Percentiles rank a stretch among this genome's conserved stretches.
Evolutionary conservation across 2,113 vertebrate species (phyloP).

Genomic region (Vicugna pacos): DNA sequence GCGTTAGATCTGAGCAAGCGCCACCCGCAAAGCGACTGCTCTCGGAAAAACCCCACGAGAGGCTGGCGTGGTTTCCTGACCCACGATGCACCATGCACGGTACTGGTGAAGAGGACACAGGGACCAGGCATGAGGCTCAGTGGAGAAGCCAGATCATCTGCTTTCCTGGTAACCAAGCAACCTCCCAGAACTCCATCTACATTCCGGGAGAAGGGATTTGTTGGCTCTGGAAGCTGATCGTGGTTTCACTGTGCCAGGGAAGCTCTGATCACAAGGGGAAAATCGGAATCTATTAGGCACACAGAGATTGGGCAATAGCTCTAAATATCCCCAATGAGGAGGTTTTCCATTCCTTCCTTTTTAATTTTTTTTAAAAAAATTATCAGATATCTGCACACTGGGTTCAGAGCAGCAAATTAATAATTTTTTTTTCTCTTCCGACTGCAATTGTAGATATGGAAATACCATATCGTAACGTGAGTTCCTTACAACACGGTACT

Average conservation of each 20-base stretch:
- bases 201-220: slow-evolving; percentile 38
- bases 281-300: not conserved
- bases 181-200: slow-evolving; percentile 54
- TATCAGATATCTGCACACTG: slow-evolving; percentile 35
- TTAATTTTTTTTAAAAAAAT: not conserved
- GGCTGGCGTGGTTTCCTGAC: not conserved
- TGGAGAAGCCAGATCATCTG: slow-evolving; percentile 30
- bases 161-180: slow-evolving; percentile 71
- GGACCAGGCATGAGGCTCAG: slow-evolving; percentile 44
- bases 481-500: slow-evolving; percentile 63
- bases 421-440: slow-evolving; percentile 32
- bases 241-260: slow-evolving; percentile 55
- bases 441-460: slow-evolving; percentile 57
- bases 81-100: slow-evolving; percentile 17
- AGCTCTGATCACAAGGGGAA: slow-evolving; percentile 44
- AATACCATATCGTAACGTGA: slow-evolving; percentile 63
- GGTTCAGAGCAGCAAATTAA: slow-evolving; percentile 52
- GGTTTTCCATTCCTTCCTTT: slow-evolving; percentile 9
- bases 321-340: not conserved
- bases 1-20: not conserved
- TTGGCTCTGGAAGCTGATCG: slow-evolving; percentile 43
- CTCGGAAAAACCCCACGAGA: not conserved
- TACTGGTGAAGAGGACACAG: slow-evolving; percentile 59
- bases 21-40: not conserved
- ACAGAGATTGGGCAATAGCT: not conserved